A percentile compares a stretch with the other conserved stretches of the same genome.
Evolutionary conservation across 2,797 vertebrate species (phyloP).

Genomic region (Catharus ustulatus): DNA sequence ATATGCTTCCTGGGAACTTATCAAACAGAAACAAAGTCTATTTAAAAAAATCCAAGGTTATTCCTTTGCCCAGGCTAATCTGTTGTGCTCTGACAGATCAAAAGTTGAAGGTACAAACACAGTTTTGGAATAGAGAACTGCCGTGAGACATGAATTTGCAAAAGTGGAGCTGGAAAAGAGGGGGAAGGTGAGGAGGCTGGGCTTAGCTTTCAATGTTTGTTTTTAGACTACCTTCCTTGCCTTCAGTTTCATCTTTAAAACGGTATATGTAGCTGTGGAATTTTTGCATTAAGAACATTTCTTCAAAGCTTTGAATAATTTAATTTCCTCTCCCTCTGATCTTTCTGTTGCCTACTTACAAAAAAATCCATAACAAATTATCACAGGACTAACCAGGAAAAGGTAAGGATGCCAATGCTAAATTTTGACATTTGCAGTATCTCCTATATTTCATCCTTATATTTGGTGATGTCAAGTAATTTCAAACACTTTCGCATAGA

Average conservation of each 20-base stretch:
- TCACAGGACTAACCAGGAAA: neutral
- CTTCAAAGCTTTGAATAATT: slow-evolving; percentile 9
- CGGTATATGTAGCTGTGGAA: neutral
- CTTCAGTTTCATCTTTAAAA: neutral
- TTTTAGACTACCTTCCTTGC: neutral
- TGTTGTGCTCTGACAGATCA: neutral
- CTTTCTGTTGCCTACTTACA: neutral
- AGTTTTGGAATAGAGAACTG: neutral
- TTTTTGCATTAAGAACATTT: neutral
- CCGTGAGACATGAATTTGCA: neutral
- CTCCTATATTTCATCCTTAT: neutral
- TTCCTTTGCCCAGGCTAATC: neutral
- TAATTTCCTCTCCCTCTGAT: neutral
- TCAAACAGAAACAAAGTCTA: slow-evolving; percentile 17
- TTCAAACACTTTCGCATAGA: neutral
- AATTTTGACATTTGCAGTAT: neutral
- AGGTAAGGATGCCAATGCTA: neutral
- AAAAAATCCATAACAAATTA: neutral
- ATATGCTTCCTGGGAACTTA: neutral
- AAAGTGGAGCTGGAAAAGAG: neutral
- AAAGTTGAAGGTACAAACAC: slow-evolving; percentile 1
- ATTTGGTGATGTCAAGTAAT: neutral
- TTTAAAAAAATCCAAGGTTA: neutral
- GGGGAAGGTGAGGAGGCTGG: neutral
- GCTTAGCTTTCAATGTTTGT: neutral